Conservation (phyloP, 2,113 vertebrate species). For the Ciconia stormi region DNA sequence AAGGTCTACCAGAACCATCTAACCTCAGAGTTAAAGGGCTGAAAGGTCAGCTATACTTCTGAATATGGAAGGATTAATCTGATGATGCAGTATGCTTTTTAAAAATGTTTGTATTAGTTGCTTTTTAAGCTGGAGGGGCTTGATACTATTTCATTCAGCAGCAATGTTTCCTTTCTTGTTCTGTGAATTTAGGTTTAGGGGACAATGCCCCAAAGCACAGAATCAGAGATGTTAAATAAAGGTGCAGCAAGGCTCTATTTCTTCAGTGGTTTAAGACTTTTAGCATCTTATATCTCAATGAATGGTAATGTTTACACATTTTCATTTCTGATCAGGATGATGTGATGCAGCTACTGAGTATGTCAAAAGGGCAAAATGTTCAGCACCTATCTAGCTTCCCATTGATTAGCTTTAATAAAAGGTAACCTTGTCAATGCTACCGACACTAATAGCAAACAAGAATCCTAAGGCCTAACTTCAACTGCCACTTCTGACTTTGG, state of each 20-base stretch:
- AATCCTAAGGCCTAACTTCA: neutral
- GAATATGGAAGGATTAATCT: neutral
- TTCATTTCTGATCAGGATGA: neutral
- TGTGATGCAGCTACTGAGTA: neutral
- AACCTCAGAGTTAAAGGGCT: neutral
- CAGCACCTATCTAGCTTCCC: neutral
- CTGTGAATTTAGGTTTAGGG: neutral
- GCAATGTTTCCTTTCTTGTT: neutral
- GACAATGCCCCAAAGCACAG: neutral
- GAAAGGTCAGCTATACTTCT: neutral
- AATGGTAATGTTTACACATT: neutral
- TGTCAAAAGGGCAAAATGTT: neutral
- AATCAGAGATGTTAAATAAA: neutral
- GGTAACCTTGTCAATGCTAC: neutral
- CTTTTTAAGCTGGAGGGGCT: neutral
- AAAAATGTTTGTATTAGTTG: neutral
- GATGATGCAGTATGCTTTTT: neutral
- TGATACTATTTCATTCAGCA: neutral
- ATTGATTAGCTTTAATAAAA: neutral
- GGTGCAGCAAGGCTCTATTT: neutral
- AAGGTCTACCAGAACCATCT: neutral
- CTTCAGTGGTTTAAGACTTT: neutral
- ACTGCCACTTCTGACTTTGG: neutral
- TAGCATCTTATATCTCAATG: neutral
- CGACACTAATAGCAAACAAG: neutral